A percentile compares a stretch with the other conserved stretches of the same genome.
phyloP scores from a whole-genome alignment of 2,113 vertebrate species.

The Piprites chloris region DNA sequence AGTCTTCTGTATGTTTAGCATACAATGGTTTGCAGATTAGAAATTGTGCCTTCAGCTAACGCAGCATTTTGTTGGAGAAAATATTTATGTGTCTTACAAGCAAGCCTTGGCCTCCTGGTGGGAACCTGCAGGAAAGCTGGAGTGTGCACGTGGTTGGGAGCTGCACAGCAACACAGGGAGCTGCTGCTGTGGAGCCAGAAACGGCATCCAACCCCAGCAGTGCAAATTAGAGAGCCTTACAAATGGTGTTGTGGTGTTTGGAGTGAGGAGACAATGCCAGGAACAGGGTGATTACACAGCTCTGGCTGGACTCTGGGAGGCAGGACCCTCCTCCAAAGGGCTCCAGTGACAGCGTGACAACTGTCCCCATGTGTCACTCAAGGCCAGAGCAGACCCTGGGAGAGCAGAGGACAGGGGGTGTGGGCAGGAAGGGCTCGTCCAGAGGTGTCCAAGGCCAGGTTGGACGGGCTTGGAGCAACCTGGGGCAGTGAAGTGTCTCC shows the following conservation, averaged over 20 bases:
- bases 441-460: not conserved
- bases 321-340: not conserved
- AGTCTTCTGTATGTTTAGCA: not conserved
- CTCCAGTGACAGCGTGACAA: not conserved
- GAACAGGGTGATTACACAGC: slow-evolving; percentile 40
- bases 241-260: not conserved
- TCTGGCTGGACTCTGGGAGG: not conserved
- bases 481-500: not conserved
- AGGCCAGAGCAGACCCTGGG: not conserved
- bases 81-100: not conserved
- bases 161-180: slow-evolving; percentile 4
- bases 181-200: slow-evolving; percentile 7
- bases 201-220: not conserved
- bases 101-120: not conserved
- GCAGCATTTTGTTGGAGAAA: not conserved
- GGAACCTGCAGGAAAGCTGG: not conserved
- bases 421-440: not conserved
- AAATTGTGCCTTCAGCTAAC: not conserved
- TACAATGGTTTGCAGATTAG: not conserved
- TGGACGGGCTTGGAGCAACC: not conserved
- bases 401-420: rapidly evolving
- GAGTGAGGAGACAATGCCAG: slow-evolving; percentile 29
- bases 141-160: not conserved
- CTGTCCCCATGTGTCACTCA: not conserved
- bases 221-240: not conserved